Conservation (phyloP, 2,113 vertebrate species). For the Syrmaticus mikado region DNA sequence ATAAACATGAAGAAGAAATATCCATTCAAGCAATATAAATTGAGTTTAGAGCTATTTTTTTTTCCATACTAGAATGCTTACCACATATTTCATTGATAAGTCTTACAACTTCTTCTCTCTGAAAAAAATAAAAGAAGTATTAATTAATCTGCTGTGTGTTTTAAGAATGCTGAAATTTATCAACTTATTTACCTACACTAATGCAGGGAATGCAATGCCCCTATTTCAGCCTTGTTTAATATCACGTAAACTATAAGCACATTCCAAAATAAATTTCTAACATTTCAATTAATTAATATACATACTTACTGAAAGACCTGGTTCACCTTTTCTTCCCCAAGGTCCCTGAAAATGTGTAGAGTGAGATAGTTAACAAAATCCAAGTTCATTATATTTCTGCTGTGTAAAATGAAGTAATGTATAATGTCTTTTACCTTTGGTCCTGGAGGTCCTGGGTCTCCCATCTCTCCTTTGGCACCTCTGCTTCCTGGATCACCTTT, state of each 20-base stretch:
- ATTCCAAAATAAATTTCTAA: neutral
- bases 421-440: conserved; percentile 71
- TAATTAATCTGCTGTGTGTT: neutral
- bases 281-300: neutral
- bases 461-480: conserved; percentile 85
- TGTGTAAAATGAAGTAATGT: conserved; percentile 8
- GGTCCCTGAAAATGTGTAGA: conserved; percentile 75
- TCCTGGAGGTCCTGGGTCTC: conserved; percentile 82
- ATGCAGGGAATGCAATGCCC: neutral
- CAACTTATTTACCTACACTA: neutral
- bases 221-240: neutral
- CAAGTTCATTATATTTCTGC: neutral
- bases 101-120: conserved; percentile 89
- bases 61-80: conserved; percentile 69
- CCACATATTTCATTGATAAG: conserved; percentile 89
- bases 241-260: neutral
- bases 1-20: neutral
- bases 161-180: neutral
- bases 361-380: neutral
- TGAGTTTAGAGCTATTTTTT: neutral
- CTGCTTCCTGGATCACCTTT: conserved; percentile 81
- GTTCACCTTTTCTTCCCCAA: conserved; percentile 83
- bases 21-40: neutral
- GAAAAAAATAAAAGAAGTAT: neutral
- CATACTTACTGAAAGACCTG: conserved; percentile 86